These are phyloP conservation scores for Cottus gobio DNA, from an alignment of 2,113 vertebrate genomes.

Conservation along the genomic window DNA sequence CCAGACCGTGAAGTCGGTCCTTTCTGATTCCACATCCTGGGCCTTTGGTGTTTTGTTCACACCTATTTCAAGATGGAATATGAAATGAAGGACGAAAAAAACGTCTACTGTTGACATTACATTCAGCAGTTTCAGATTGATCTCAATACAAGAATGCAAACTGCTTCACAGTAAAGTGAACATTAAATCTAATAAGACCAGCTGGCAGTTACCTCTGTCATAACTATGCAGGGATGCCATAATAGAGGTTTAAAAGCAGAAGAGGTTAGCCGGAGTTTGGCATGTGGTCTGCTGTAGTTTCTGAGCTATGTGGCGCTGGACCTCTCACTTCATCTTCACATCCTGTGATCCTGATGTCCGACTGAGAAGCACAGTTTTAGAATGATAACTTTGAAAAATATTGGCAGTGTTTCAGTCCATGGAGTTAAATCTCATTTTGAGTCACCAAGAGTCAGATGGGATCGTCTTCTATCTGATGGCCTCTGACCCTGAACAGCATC, in stretches of 20 bases:
- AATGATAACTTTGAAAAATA: not conserved
- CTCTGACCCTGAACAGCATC: not conserved
- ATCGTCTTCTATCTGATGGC: not conserved
- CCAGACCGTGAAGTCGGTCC: not conserved
- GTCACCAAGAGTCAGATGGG: not conserved
- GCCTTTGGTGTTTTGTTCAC: conserved; percentile 7
- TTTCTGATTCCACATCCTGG: not conserved
- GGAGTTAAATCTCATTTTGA: not conserved
- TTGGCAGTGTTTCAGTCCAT: not conserved
- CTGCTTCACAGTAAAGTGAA: conserved; percentile 19
- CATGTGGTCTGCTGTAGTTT: not conserved
- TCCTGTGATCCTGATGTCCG: not conserved
- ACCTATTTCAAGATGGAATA: not conserved
- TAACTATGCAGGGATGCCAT: not conserved
- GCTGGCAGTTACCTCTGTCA: not conserved
- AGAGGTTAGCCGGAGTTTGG: not conserved
- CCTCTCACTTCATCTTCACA: not conserved
- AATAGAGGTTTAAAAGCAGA: not conserved
- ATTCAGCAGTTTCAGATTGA: conserved; percentile 1
- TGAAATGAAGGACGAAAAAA: not conserved
- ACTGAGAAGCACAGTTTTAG: not conserved
- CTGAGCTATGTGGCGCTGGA: not conserved
- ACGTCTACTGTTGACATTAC: not conserved
- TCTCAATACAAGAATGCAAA: conserved; percentile 13
- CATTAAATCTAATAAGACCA: not conserved